These are phyloP conservation scores for Xiphophorus birchmanni DNA, from an alignment of 2,797 vertebrate genomes.

Conservation along the genomic window DNA sequence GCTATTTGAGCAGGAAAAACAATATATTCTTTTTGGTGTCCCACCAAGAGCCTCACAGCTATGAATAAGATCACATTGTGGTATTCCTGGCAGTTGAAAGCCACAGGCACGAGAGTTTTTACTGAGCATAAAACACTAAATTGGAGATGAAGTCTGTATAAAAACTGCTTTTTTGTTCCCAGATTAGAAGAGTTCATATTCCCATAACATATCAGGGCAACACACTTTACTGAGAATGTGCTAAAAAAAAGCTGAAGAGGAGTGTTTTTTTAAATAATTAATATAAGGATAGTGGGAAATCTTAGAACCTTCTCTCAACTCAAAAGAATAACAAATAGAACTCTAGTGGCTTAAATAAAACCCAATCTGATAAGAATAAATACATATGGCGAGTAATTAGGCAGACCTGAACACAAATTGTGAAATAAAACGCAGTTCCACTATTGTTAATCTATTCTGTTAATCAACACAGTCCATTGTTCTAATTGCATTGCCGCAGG, in stretches of 20 bases:
- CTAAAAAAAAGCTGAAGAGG: conserved; percentile 28
- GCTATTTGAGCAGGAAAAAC: conserved; percentile 51
- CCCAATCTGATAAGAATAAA: conserved; percentile 39
- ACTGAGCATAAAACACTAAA: conserved; percentile 42
- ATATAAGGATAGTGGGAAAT: conserved; percentile 26
- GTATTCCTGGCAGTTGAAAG: conserved; percentile 35
- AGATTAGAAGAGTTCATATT: conserved; percentile 26
- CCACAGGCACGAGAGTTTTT: conserved; percentile 51
- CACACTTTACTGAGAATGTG: conserved; percentile 34
- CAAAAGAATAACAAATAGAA: conserved; percentile 46
- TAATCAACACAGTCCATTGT: conserved; percentile 46
- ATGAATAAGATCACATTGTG: conserved; percentile 50
- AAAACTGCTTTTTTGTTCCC: conserved; percentile 42
- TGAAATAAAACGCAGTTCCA: conserved; percentile 26
- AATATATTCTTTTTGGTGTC: conserved; percentile 46
- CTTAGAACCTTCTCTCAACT: conserved; percentile 17
- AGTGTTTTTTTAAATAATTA: conserved; percentile 23
- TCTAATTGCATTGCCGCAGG: conserved; percentile 39
- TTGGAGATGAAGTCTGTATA: conserved; percentile 41
- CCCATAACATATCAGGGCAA: conserved; percentile 44
- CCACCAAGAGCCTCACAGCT: conserved; percentile 48
- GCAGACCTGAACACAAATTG: conserved; percentile 22
- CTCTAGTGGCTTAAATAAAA: conserved; percentile 52
- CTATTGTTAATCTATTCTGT: conserved; percentile 51
- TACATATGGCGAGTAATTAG: conserved; percentile 52